Evolutionary conservation across 2,797 vertebrate genomes (phyloP).

Genomic region (Myotis pilosus): DNA sequence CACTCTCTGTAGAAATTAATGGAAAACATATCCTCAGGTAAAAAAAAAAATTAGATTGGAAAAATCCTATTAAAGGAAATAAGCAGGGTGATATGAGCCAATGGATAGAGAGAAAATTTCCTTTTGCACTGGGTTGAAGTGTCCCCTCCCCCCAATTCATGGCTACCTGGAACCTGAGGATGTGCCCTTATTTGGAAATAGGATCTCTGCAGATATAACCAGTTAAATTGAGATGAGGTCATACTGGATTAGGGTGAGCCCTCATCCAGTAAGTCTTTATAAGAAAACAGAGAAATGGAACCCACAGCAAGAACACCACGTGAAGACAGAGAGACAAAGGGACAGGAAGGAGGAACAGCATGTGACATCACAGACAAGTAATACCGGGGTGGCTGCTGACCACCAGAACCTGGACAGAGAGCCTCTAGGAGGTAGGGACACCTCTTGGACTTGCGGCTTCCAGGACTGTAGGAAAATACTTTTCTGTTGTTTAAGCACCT

Average conservation of each 20-base stretch:
- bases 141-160: neutral
- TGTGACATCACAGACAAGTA: rapidly evolving
- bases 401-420: neutral
- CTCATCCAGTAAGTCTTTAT: neutral
- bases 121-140: neutral
- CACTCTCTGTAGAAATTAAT: too few relatives aligned
- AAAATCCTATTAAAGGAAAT: neutral
- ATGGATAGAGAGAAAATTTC: neutral
- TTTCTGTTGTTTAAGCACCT: neutral
- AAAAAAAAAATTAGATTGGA: neutral
- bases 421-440: rapidly evolving
- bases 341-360: rapidly evolving
- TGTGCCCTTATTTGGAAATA: neutral
- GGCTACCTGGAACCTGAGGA: neutral
- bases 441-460: neutral
- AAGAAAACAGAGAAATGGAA: neutral
- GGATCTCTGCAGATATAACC: neutral
- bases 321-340: neutral
- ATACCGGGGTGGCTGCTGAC: rapidly evolving
- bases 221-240: neutral
- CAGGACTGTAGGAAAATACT: neutral
- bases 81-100: neutral
- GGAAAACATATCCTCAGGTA: too few relatives aligned
- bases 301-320: neutral
- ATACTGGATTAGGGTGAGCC: neutral